Evolutionary conservation across 1,140 invertebrate genomes (phyloP).

Genomic region (Zaprionus ornatus): DNA sequence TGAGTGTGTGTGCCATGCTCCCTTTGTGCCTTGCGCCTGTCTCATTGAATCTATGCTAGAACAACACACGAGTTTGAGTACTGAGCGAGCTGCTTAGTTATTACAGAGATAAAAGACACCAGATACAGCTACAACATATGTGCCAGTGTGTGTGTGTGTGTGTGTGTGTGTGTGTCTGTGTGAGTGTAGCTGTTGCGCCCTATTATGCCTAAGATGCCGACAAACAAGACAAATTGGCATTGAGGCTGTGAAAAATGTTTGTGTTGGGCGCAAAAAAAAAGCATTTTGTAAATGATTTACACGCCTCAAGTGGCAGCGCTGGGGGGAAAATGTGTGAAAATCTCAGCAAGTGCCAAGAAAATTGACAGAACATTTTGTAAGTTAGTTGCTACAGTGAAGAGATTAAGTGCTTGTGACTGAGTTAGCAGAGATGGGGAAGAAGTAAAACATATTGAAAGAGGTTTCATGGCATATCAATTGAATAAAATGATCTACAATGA

Average conservation of each 20-base stretch:
- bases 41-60: constrained; percentile 24
- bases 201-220: constrained; percentile 44
- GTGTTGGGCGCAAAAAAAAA: constrained; percentile 16
- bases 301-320: constrained; percentile 32
- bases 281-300: constrained; percentile 41
- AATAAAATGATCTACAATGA: neutral
- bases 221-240: constrained; percentile 39
- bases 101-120: constrained; percentile 2
- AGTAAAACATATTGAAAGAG: neutral
- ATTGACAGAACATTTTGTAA: neutral
- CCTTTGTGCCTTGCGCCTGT: neutral
- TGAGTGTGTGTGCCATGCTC: neutral
- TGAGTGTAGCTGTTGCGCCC: constrained; percentile 45
- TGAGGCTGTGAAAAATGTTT: constrained; percentile 17
- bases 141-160: neutral
- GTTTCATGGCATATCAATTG: neutral
- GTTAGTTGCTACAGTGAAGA: neutral
- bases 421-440: too few relatives aligned
- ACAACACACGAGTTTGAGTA: constrained; percentile 38
- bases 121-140: constrained; percentile 45
- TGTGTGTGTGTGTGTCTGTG: neutral
- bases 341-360: constrained; percentile 7
- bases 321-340: neutral
- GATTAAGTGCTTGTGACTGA: neutral
- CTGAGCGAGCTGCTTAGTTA: constrained; percentile 3